Conservation (phyloP, 2,888 invertebrate species). For the Phortica magna region DNA sequence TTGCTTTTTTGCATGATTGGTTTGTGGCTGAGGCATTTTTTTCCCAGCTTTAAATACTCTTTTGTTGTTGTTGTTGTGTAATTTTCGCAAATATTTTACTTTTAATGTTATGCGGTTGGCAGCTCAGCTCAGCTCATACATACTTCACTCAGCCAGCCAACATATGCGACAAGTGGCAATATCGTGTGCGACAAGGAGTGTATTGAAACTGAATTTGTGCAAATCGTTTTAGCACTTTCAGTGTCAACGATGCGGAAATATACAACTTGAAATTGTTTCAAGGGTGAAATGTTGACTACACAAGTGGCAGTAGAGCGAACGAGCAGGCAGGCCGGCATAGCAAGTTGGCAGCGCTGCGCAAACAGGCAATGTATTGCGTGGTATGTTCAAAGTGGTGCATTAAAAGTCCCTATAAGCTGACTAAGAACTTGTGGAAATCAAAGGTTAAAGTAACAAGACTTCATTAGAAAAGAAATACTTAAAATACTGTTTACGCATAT, state of each 20-base stretch:
- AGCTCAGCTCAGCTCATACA: background rate
- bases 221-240: slow-evolving; percentile 56
- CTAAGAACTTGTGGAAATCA: no score
- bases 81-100: background rate
- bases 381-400: no score
- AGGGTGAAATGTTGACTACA: background rate
- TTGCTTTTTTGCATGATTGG: background rate
- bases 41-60: background rate
- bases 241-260: slow-evolving; percentile 58
- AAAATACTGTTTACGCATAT: no score
- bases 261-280: slow-evolving; percentile 25
- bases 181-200: background rate
- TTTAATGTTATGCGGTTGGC: background rate
- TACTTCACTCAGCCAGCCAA: background rate
- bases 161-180: background rate
- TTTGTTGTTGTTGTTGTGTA: background rate
- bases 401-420: no score
- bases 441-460: no score
- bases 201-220: slow-evolving; percentile 27
- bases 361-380: no score
- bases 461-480: no score
- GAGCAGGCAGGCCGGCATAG: no score
- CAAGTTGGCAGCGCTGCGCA: no score
- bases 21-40: background rate
- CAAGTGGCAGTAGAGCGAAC: background rate